phyloP scores from a whole-genome alignment of 2,888 invertebrate genomes.

The Ecliptopera silaceata region DNA sequence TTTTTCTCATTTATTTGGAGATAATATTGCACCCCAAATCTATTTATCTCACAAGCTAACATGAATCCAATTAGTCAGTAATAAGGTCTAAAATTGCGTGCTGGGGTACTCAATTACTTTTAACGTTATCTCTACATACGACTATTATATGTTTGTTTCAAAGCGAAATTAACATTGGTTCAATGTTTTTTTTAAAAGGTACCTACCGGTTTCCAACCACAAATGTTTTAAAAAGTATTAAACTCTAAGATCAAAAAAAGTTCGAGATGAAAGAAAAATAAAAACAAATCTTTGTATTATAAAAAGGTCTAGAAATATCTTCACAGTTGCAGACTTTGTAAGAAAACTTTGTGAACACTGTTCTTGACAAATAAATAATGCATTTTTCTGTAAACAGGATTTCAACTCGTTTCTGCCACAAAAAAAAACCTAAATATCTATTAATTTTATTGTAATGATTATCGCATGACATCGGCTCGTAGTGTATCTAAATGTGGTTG shows the following conservation, averaged over 20 bases:
- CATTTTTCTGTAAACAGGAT: conserved; percentile 13
- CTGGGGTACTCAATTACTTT: conserved; percentile 64
- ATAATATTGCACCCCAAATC: conserved; percentile 76
- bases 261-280: conserved; percentile 8
- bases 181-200: conserved; percentile 36
- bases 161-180: conserved; percentile 68
- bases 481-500: too few relatives aligned
- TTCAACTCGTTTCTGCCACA: not conserved
- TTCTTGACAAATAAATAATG: conserved; percentile 25
- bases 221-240: conserved; percentile 9
- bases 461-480: too few relatives aligned
- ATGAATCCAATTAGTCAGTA: conserved; percentile 29
- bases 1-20: conserved; percentile 81
- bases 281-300: conserved; percentile 17
- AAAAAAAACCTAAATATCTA: not conserved
- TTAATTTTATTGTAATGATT: too few relatives aligned
- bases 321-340: conserved; percentile 29
- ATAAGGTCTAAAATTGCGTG: conserved; percentile 51
- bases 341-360: conserved; percentile 30
- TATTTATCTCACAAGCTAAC: conserved; percentile 35
- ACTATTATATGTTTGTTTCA: conserved; percentile 64
- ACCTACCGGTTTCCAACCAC: conserved; percentile 37
- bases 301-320: conserved; percentile 31
- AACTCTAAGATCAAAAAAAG: conserved; percentile 20
- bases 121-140: conserved; percentile 73